Base-by-base conservation (phyloP, 2,113 vertebrate species). In the Amazona vittata region DNA sequence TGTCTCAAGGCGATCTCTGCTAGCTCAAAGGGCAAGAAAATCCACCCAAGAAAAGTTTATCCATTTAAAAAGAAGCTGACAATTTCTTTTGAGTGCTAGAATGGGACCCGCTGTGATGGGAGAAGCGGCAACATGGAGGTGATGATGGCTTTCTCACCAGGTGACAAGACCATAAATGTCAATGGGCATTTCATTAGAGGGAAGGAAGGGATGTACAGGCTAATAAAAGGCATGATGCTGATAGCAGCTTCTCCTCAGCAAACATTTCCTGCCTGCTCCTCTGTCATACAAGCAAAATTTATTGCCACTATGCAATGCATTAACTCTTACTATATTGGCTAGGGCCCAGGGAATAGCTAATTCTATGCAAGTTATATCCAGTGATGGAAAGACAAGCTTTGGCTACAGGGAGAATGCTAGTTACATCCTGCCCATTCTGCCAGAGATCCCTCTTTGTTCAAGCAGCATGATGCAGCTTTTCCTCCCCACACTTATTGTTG, bases 141-240 rank as follows among this genome's bases (percentile, higher is more conserved):
- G 86, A 84, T 6, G 3, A 92, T 78, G 50, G 60, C 47, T 93
- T 94, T 95, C 85, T 90, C 60, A 90, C 59, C 85, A 52, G 80
- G 77, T 91, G 83, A 86, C 74, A 75, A 75, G 62, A 82, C 39
- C 81, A 69, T 91, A 92, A 94, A 96, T 82, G 89, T 92, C 94
- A 95, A 37, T 79, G 80, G 86, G 47, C 80, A 94, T 96, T 96
- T 96, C 83, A 94, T 93, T 92, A 92, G 62, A 83, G 73, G 52
- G 69, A 86, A 89, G 62, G 83, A 92, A 78, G 37, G 64, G 84
- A 75, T 22, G 43, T 53, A 73, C 62, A 82, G 86, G 62, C 65
- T 84, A 89, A 87, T 92, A 89, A 91, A 90, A 96, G 39, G 62
- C 74, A 76, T 2, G 8, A 84, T 65, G 86, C 92, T 93, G 80